Conservation (phyloP, 1,140 invertebrate genomes). For the Helicoverpa armigera region DNA sequence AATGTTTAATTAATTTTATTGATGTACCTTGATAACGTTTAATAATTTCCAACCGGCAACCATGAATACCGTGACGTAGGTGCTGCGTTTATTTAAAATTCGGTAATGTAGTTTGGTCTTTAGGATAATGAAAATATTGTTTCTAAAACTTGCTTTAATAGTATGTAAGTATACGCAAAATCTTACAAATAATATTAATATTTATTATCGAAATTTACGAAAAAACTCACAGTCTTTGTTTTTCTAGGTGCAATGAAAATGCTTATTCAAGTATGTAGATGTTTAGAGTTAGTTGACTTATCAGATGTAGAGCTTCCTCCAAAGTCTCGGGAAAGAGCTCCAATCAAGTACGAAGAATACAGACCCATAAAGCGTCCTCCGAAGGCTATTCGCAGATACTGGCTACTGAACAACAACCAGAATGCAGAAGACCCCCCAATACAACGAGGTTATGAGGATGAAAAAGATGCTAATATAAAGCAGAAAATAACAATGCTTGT, state of each 20-base stretch:
- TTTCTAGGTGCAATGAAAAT: slow-evolving; percentile 51
- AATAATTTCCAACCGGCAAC: slow-evolving; percentile 2
- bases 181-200: neutral
- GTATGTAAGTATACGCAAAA: slow-evolving; percentile 22
- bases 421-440: neutral
- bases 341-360: slow-evolving; percentile 9
- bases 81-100: neutral
- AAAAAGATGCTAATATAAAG: slow-evolving; percentile 71
- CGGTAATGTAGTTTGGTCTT: neutral
- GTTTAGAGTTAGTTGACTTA: slow-evolving; percentile 61
- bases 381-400: slow-evolving; percentile 48
- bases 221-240: neutral
- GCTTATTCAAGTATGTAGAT: slow-evolving; percentile 47
- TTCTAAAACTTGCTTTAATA: neutral
- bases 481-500: slow-evolving; percentile 70
- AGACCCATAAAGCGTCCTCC: neutral
- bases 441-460: slow-evolving; percentile 49
- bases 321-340: neutral
- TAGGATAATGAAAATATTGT: slow-evolving; percentile 17
- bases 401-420: slow-evolving; percentile 49
- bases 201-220: neutral
- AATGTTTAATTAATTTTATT: slow-evolving; percentile 24
- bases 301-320: neutral
- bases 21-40: neutral
- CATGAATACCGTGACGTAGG: neutral